phyloP scores from a whole-genome alignment of 2,888 invertebrate genomes.

The Trichogramma dendrolimi region DNA sequence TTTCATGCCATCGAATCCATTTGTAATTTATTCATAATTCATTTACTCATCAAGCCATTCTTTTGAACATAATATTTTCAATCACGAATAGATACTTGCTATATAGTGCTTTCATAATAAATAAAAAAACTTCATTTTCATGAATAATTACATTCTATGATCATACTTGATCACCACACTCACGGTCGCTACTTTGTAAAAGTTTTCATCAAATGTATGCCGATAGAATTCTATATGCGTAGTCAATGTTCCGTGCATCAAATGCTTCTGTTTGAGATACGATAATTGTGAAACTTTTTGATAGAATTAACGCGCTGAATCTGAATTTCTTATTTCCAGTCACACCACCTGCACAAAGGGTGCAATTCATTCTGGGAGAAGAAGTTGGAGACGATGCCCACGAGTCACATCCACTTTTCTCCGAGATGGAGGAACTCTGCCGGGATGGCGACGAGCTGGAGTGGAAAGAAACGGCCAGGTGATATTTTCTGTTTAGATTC shows the following conservation, averaged over 20 bases:
- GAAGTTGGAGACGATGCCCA: conserved; percentile 79
- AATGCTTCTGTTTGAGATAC: not conserved
- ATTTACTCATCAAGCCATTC: too few species aligned
- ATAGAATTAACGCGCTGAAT: too few species aligned
- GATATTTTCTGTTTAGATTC: conserved; percentile 20
- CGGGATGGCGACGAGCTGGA: conserved; percentile 81
- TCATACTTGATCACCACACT: too few species aligned
- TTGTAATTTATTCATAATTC: too few species aligned
- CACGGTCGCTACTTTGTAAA: not conserved
- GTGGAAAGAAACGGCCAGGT: conserved; percentile 97
- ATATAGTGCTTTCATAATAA: not conserved
- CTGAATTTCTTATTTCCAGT: conserved; percentile 55
- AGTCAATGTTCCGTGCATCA: not conserved
- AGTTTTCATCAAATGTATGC: not conserved
- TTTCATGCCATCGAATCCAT: too few species aligned
- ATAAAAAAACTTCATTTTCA: not conserved
- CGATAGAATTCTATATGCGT: not conserved
- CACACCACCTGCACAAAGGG: conserved; percentile 91
- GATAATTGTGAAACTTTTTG: too few species aligned
- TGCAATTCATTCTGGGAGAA: conserved; percentile 95
- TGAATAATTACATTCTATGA: not conserved
- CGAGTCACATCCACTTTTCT: conserved; percentile 90
- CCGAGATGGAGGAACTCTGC: conserved; percentile 95
- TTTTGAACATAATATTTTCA: too few species aligned
- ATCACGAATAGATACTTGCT: too few species aligned